Evolutionary conservation across 2,797 vertebrate species (phyloP).

Genomic region (Semotilus atromaculatus): DNA sequence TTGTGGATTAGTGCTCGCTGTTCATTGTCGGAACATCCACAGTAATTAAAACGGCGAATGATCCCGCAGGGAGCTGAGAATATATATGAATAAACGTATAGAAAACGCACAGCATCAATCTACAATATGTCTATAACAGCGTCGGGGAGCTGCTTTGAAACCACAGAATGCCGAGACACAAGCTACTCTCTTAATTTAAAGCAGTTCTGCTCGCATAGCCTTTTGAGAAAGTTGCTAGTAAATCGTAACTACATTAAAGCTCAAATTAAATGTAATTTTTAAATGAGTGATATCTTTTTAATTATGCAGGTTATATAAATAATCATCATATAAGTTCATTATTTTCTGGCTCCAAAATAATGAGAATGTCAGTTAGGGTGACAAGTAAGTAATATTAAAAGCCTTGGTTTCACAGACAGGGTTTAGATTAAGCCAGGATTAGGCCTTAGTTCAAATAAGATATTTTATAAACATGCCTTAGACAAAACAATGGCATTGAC

Average conservation of each 20-base stretch:
- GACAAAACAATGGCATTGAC: too few species aligned
- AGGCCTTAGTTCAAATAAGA: too few species aligned
- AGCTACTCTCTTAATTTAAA: neutral
- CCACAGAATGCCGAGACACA: neutral
- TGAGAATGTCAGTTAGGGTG: neutral
- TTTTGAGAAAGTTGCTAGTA: neutral
- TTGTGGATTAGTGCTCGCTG: slow-evolving; percentile 29
- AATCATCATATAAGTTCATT: neutral
- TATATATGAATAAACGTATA: slow-evolving; percentile 27
- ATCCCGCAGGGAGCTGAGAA: slow-evolving; percentile 6
- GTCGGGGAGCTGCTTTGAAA: slow-evolving; percentile 57
- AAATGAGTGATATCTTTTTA: neutral
- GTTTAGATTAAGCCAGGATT: too few species aligned
- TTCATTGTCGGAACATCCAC: slow-evolving; percentile 2
- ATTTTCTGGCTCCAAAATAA: neutral
- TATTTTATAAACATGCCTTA: too few species aligned
- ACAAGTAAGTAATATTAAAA: neutral
- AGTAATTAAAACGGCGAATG: slow-evolving; percentile 29
- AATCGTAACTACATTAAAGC: neutral
- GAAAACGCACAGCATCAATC: slow-evolving; percentile 11
- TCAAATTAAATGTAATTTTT: neutral
- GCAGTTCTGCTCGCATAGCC: neutral
- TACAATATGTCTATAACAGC: slow-evolving; percentile 46
- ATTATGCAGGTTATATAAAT: neutral
- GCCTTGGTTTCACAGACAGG: too few species aligned